phyloP scores from a whole-genome alignment of 2,113 vertebrate species.

The Sylvilagus bachmani region DNA sequence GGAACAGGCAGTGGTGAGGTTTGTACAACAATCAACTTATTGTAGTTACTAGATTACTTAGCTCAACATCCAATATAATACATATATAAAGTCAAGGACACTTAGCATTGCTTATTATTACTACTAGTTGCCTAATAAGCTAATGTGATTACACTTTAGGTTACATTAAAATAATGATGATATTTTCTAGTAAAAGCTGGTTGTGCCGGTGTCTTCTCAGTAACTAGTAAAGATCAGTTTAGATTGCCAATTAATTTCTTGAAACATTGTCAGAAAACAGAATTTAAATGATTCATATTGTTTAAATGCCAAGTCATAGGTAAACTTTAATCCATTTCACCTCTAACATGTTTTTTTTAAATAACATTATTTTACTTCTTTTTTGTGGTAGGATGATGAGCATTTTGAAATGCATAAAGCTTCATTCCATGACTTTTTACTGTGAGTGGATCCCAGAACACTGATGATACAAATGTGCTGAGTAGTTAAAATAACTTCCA shows the following conservation, averaged over 20 bases:
- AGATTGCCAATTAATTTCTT: slow-evolving; percentile 34
- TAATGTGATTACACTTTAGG: too few species aligned
- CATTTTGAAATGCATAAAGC: slow-evolving; percentile 55
- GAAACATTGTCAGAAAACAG: slow-evolving; percentile 65
- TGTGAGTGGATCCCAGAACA: slow-evolving; percentile 12
- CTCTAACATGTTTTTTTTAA: slow-evolving; percentile 26
- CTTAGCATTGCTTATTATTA: too few species aligned
- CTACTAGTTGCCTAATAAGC: too few species aligned
- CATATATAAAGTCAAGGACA: too few species aligned
- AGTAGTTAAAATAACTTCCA: slow-evolving; percentile 11
- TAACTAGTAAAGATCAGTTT: slow-evolving; percentile 67
- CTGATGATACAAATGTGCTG: not conserved
- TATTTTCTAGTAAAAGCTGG: too few species aligned
- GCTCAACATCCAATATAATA: too few species aligned
- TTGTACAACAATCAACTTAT: too few species aligned
- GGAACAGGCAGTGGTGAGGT: too few species aligned
- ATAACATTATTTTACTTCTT: slow-evolving; percentile 54
- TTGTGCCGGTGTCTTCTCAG: too few species aligned
- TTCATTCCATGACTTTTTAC: slow-evolving; percentile 26
- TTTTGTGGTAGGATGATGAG: not conserved
- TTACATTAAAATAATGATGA: too few species aligned
- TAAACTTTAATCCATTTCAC: not conserved
- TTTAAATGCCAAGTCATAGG: slow-evolving; percentile 26
- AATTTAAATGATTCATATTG: slow-evolving; percentile 48
- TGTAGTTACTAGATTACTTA: too few species aligned